phyloP scores from a whole-genome alignment of 64 coral and sea anemone species.

The Pocillopora damicornis region DNA sequence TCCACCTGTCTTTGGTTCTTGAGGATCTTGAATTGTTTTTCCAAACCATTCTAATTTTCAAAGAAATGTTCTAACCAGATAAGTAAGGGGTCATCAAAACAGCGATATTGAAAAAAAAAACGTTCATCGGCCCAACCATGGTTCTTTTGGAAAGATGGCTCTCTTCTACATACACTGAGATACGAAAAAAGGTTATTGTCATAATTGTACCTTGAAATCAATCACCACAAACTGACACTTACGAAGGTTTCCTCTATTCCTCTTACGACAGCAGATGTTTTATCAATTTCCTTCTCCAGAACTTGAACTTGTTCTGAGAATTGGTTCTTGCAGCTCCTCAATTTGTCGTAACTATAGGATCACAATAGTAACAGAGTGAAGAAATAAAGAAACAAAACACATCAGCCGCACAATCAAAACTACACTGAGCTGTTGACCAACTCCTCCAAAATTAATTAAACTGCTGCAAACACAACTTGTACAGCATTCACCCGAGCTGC shows the following conservation, averaged over 20 bases:
- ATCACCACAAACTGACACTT: background rate
- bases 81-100: background rate
- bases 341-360: background rate
- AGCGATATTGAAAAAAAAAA: too few relatives aligned
- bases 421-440: background rate
- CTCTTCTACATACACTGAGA: too few relatives aligned
- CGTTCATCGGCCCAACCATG: too few relatives aligned
- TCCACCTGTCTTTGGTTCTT: slow-evolving; percentile 25
- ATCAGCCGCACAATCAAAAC: background rate
- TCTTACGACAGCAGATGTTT: background rate
- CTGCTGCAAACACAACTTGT: too few relatives aligned
- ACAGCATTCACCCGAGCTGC: too few relatives aligned
- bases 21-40: slow-evolving; percentile 33
- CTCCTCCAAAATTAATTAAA: too few relatives aligned
- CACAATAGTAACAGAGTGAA: background rate
- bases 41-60: background rate
- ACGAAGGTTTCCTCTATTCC: slow-evolving; percentile 13
- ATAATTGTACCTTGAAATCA: background rate
- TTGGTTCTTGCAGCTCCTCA: slow-evolving; percentile 5
- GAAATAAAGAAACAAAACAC: background rate
- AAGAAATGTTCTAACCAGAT: background rate
- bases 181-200: too few relatives aligned
- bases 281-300: background rate
- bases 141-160: too few relatives aligned
- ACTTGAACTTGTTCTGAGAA: slow-evolving; percentile 7